These are phyloP conservation scores for Dromius quadrimaculatus DNA, from an alignment of 2,888 invertebrate genomes.

Conservation along the genomic window DNA sequence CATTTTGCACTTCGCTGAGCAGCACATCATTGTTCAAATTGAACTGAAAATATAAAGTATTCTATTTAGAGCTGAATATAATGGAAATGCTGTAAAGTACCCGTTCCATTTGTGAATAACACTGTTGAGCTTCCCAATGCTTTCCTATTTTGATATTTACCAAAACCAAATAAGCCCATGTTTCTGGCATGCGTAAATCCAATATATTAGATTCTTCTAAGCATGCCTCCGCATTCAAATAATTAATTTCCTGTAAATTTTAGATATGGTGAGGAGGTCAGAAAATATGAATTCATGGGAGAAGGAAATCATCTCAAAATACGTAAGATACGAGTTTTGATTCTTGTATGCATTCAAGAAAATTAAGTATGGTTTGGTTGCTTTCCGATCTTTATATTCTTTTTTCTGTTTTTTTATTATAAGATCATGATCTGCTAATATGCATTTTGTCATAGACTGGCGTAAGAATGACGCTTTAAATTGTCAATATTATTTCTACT, in stretches of 20 bases:
- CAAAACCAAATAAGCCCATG: constrained; percentile 64
- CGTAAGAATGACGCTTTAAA: no score
- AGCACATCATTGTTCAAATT: constrained; percentile 17
- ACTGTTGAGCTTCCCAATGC: constrained; percentile 62
- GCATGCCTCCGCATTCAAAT: constrained; percentile 64
- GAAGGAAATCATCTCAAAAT: no score
- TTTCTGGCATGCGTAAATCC: constrained; percentile 62
- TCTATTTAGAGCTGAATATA: no score
- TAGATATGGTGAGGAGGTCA: not conserved
- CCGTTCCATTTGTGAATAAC: constrained; percentile 62
- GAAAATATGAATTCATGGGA: not conserved
- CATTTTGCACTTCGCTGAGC: not conserved
- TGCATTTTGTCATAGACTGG: no score
- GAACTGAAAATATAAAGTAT: constrained; percentile 26
- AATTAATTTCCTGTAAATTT: constrained; percentile 61
- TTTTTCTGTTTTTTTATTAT: no score
- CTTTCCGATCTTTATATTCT: no score
- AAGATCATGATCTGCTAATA: no score
- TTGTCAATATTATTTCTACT: no score
- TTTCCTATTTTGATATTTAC: constrained; percentile 62
- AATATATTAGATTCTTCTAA: constrained; percentile 63
- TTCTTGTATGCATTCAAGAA: no score
- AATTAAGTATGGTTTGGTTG: no score
- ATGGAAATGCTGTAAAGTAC: no score
- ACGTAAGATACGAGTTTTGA: no score